phyloP scores from a whole-genome alignment of 2,797 vertebrate species.

The Sebastes steindachneri region DNA sequence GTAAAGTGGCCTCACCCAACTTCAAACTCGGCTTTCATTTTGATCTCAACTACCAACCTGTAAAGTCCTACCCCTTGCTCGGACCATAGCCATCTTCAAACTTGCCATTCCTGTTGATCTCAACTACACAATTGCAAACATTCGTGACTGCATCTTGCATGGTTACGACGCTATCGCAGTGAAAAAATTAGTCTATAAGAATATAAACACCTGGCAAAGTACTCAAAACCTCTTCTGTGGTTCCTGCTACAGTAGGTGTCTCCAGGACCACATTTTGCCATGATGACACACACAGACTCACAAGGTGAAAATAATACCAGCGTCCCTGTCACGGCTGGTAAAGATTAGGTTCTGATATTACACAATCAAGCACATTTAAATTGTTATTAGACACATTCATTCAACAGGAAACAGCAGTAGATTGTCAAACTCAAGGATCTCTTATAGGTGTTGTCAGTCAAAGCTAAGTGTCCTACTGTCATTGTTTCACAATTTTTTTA shows the following conservation, averaged over 20 bases:
- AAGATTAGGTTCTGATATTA: conserved; percentile 43
- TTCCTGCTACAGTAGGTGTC: background rate
- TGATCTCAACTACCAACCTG: too few species aligned
- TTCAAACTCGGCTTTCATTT: too few species aligned
- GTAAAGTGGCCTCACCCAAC: background rate
- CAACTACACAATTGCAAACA: too few species aligned
- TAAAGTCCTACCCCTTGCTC: background rate
- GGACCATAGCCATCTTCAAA: background rate
- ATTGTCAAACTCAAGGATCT: background rate
- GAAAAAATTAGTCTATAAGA: background rate
- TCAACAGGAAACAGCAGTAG: conserved; percentile 42
- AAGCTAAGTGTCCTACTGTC: background rate
- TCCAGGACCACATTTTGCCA: background rate
- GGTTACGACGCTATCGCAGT: background rate
- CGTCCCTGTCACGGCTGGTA: background rate
- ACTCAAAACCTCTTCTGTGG: background rate
- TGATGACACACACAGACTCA: background rate
- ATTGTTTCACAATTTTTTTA: background rate
- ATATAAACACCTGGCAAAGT: background rate
- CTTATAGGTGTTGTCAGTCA: background rate
- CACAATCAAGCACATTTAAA: conserved; percentile 52
- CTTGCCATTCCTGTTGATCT: background rate
- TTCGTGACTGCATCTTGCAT: background rate
- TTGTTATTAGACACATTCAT: conserved; percentile 40
- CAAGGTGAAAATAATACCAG: background rate